These are phyloP conservation scores for Neogobius melanostomus DNA, from an alignment of 2,113 vertebrate genomes.

Conservation along the genomic window DNA sequence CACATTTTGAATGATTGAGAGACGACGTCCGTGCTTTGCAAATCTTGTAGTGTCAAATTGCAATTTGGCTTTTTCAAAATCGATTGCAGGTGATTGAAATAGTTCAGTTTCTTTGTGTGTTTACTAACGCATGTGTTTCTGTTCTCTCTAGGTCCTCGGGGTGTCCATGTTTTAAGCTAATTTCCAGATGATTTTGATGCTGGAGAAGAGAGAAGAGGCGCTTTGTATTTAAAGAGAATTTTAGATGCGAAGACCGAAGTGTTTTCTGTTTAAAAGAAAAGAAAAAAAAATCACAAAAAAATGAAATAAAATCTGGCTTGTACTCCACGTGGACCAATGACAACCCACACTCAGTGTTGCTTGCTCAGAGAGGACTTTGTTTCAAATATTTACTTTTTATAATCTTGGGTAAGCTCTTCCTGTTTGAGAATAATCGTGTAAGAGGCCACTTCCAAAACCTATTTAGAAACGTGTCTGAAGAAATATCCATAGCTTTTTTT, in stretches of 20 bases:
- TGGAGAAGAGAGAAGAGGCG: slow-evolving; percentile 83
- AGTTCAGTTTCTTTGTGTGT: no score
- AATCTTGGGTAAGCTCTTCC: slow-evolving; percentile 81
- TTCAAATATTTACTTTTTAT: slow-evolving; percentile 79
- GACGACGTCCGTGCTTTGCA: no score
- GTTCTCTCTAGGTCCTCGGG: slow-evolving; percentile 91
- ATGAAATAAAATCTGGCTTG: slow-evolving; percentile 84
- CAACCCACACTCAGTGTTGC: slow-evolving; percentile 96
- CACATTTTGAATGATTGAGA: no score
- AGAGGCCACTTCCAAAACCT: slow-evolving; percentile 75
- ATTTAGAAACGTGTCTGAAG: slow-evolving; percentile 73
- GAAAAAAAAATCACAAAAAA: slow-evolving; percentile 42
- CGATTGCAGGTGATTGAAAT: no score
- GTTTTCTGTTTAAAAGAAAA: slow-evolving; percentile 80
- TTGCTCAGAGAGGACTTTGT: slow-evolving; percentile 91
- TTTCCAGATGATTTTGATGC: slow-evolving; percentile 67
- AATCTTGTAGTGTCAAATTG: no score
- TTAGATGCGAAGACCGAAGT: slow-evolving; percentile 90
- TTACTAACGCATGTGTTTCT: slow-evolving; percentile 46
- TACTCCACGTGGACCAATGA: slow-evolving; percentile 86
- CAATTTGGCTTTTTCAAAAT: no score
- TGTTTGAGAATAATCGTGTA: slow-evolving; percentile 69
- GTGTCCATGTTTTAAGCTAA: slow-evolving; percentile 99
- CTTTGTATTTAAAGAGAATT: slow-evolving; percentile 96
- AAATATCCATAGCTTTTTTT: slow-evolving; percentile 72